A percentile compares a stretch with the other conserved stretches of the same genome.
phyloP scores from a whole-genome alignment of 2,888 invertebrate species.

The Drosophila koepferae region DNA sequence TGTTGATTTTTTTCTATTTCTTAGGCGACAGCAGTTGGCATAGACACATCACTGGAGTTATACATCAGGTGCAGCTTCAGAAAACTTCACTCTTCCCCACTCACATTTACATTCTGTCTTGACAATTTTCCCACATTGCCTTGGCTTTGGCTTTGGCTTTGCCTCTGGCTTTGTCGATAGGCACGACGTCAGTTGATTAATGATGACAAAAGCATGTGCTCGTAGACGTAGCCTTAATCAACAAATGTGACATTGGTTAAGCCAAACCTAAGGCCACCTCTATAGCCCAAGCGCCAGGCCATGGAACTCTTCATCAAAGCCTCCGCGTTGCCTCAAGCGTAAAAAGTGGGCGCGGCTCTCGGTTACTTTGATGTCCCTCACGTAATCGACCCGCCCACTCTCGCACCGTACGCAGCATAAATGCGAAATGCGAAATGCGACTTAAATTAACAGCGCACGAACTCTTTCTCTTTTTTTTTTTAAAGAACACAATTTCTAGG shows the following conservation, averaged over 20 bases:
- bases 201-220: slow-evolving; percentile 72
- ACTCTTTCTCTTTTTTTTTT: slow-evolving; percentile 43
- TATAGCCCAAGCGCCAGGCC: slow-evolving; percentile 1
- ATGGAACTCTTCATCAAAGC: slow-evolving; percentile 45
- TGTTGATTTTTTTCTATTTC: slow-evolving; percentile 67
- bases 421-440: slow-evolving; percentile 43
- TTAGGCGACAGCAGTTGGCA: slow-evolving; percentile 31
- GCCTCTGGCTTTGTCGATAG: slow-evolving; percentile 62
- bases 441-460: slow-evolving; percentile 56
- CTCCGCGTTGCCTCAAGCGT: slow-evolving; percentile 54
- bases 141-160: slow-evolving; percentile 39
- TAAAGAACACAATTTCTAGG: slow-evolving; percentile 1
- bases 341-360: slow-evolving; percentile 56
- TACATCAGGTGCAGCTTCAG: slow-evolving; percentile 28
- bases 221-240: slow-evolving; percentile 65
- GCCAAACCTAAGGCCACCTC: slow-evolving; percentile 9
- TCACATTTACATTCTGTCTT: slow-evolving; percentile 25
- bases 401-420: slow-evolving; percentile 43
- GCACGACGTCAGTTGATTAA: slow-evolving; percentile 69
- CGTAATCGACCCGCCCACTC: slow-evolving; percentile 53
- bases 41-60: slow-evolving; percentile 19
- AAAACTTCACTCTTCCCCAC: slow-evolving; percentile 14
- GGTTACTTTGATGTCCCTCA: slow-evolving; percentile 77
- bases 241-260: slow-evolving; percentile 63
- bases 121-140: slow-evolving; percentile 65